Base-by-base conservation (phyloP, 2,797 vertebrate genomes). In the Lagorchestes hirsutus region DNA sequence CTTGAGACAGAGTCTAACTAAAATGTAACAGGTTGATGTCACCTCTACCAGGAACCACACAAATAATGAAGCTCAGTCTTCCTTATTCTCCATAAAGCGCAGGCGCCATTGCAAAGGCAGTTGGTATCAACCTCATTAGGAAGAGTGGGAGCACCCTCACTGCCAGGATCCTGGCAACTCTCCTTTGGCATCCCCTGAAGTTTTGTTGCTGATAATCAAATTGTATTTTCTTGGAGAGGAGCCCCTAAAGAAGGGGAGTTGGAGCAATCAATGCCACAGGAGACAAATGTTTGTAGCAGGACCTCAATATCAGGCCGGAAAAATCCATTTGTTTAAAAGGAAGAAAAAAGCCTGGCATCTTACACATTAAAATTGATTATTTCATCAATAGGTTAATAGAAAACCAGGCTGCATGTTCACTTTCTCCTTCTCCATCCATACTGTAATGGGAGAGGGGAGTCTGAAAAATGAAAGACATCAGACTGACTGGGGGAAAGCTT, bases 331-430 rank as follows among this genome's bases (percentile, higher is more conserved):
- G 96, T 98, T 98, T 95, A 46, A 93, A 94, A 96, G 62, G 90
- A 95, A 97, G 97, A 96, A 98, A 96, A 97, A 97, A 96, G 91
- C 98, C 54, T 97, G 98, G 96, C 97, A 98, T 93, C 93, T 95
- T 82, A 8, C 97, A 93, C 97, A 90, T 98, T 92, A 91, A 96
- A 98, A 98, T 98, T 96, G 98, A 98, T 98, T 98, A 98, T 98
- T 98, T 98, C 98, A 98, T 98, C 98, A 98, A 98, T 98, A 98
- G 98, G 98, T 98, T 98, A 98, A 98, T 98, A 98, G 98, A 98
- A 98, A 98, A 97, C 31, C 96, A 46, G 98, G 95, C 97, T 96
- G 96, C 11, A 0, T 96, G 98, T 97, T 98, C 97, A 93, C 92
- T 97, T 98, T 97, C 97, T 96, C 90, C 97, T 96, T 97, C 0